Conservation (phyloP, 2,113 vertebrate species). For the Chaenocephalus aceratus region DNA sequence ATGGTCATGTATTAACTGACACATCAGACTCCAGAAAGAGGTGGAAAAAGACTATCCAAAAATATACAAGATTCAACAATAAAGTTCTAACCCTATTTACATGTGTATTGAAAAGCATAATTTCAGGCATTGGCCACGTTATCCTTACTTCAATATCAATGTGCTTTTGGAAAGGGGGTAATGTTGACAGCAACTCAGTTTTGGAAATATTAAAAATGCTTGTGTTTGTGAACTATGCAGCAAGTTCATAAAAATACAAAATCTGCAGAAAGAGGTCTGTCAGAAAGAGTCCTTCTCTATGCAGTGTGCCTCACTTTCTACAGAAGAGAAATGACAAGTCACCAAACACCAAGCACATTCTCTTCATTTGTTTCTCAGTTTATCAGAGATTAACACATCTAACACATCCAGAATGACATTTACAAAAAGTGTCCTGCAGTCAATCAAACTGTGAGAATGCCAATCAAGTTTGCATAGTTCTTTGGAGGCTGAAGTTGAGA, state of each 20-base stretch:
- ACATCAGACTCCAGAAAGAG: slow-evolving; percentile 32
- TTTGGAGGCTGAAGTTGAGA: slow-evolving; percentile 55
- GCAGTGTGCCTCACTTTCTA: slow-evolving; percentile 38
- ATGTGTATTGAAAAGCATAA: slow-evolving; percentile 42
- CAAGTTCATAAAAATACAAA: slow-evolving; percentile 37
- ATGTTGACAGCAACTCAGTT: not conserved
- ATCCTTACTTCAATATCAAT: not conserved
- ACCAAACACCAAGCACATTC: slow-evolving; percentile 34
- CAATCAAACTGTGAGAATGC: slow-evolving; percentile 55
- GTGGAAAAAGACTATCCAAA: slow-evolving; percentile 58
- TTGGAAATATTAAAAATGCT: not conserved
- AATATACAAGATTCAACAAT: slow-evolving; percentile 60
- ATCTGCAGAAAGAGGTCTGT: slow-evolving; percentile 37
- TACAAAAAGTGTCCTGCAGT: slow-evolving; percentile 60
- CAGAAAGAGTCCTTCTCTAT: slow-evolving; percentile 39
- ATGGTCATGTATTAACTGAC: slow-evolving; percentile 41
- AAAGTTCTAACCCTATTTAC: slow-evolving; percentile 61
- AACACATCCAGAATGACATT: slow-evolving; percentile 54
- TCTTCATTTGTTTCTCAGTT: slow-evolving; percentile 39
- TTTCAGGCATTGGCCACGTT: slow-evolving; percentile 13
- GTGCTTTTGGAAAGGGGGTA: not conserved
- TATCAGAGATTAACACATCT: slow-evolving; percentile 47
- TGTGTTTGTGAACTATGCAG: slow-evolving; percentile 8
- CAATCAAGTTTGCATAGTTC: slow-evolving; percentile 57
- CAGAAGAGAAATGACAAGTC: slow-evolving; percentile 57